Base-by-base conservation (phyloP, 2,888 invertebrate genomes). In the Papilio elwesi region DNA sequence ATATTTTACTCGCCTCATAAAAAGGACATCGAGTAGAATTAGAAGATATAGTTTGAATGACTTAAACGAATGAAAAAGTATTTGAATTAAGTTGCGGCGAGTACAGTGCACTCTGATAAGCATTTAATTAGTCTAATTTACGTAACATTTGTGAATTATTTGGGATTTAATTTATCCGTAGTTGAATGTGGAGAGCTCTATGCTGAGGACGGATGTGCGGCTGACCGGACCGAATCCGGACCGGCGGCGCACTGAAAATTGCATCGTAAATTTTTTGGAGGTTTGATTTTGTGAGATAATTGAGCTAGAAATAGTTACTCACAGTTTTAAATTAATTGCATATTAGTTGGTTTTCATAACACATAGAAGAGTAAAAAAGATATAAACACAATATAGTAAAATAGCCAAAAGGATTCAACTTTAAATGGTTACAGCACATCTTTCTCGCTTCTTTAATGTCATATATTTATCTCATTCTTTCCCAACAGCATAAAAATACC, bases 71-170 rank as follows among this genome's bases (percentile, higher is more conserved):
- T 62, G 15, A 43, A 62, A 12, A 4, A 59, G 9, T 38, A 26
- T 15, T 2, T 13, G 26, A 16, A 26, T 16, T 36, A 55, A 55
- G 26, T 2, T 36, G 12, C 57, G 36, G 36, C 57, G 57, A 55
- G 6, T 7, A 12, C 5, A 57, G 59, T 59, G 59, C 59, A 62
- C 59, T 62, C n/a, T n/a, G 10, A 9, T 13, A 6, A 62, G 59
- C n/a, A 62, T 62, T 62, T 62, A 62, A 62, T 43, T 59, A 59
- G 59, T 38, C n/a, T 59, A n/a, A 36, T 59, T 59, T 59, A 59
- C n/a, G n/a, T 59, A 38, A 59, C 59, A 59, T 59, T 59, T 6
- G 59, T 59, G 36, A 59, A 59, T 38, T 38, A 59, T 59, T 13
- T 59, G 59, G 59, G 59, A 59, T 59, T 57, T 9, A 57, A 36